Conservation (phyloP, 2,797 vertebrate species). For the Salmo trutta region DNA sequence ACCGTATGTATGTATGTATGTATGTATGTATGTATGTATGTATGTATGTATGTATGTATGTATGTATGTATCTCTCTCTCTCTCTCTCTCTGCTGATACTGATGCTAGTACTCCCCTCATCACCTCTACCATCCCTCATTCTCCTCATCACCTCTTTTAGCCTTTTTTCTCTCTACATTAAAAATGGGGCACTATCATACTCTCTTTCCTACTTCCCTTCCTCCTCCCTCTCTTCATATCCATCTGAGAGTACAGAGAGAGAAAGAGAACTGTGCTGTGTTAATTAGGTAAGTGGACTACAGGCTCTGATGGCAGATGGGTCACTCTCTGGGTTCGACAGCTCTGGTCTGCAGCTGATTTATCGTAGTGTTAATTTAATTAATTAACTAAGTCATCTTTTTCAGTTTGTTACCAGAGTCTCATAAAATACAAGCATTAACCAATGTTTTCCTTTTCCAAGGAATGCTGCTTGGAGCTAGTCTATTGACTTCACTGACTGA, state of each 20-base stretch:
- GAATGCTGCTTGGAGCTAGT: neutral
- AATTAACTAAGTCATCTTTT: neutral
- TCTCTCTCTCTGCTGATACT: neutral
- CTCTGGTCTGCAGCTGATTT: slow-evolving; percentile 30
- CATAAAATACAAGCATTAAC: neutral
- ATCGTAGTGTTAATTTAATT: neutral
- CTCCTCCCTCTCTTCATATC: neutral
- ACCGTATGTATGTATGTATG: too few species aligned
- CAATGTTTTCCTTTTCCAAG: neutral
- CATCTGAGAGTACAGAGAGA: neutral
- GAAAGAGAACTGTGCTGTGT: neutral
- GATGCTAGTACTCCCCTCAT: too few species aligned
- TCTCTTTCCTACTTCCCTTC: neutral
- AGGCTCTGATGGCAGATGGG: neutral
- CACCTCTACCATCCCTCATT: neutral
- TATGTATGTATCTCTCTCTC: too few species aligned
- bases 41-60: too few species aligned
- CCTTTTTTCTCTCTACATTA: neutral
- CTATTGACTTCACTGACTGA: neutral
- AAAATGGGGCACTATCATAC: neutral
- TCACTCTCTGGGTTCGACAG: slow-evolving; percentile 29
- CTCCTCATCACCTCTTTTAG: neutral
- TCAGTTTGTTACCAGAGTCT: neutral
- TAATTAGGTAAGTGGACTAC: neutral
- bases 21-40: too few species aligned